Conservation (phyloP, 2,113 vertebrate genomes). For the Puffinus mauretanicus region DNA sequence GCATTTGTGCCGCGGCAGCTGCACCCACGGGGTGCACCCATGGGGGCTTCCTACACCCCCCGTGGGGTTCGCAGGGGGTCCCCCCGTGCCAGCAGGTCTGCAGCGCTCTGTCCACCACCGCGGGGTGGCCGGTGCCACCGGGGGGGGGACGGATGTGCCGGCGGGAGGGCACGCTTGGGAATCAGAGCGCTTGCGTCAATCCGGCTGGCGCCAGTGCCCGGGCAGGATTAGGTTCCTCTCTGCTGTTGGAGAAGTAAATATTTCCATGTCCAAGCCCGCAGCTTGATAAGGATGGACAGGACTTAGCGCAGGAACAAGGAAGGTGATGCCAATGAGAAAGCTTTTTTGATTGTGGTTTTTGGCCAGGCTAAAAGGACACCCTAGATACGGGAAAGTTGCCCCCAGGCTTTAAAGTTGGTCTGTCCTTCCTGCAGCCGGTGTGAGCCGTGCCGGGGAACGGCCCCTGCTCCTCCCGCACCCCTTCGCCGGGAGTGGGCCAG, state of each 20-base stretch:
- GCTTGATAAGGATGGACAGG: neutral
- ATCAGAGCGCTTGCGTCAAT: accelerated
- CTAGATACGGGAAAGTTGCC: neutral
- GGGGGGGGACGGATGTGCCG: accelerated
- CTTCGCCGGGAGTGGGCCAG: accelerated
- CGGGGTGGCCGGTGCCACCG: accelerated
- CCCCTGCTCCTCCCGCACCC: neutral
- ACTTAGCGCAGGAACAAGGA: neutral
- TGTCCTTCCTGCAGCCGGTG: neutral
- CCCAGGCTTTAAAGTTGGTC: accelerated
- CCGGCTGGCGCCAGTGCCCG: accelerated
- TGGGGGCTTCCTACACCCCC: too few species aligned
- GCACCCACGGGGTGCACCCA: too few species aligned
- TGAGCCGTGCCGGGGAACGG: neutral
- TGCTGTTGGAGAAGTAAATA: neutral
- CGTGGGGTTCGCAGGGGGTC: neutral
- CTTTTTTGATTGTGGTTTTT: neutral
- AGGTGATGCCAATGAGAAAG: neutral
- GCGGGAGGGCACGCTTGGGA: neutral
- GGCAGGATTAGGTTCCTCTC: neutral
- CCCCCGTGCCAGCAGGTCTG: neutral
- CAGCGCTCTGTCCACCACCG: accelerated
- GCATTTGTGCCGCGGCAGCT: neutral
- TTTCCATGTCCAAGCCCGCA: neutral
- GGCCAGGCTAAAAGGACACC: neutral